Evolutionary conservation across 1,140 invertebrate genomes (phyloP).

Genomic region (Pentalonia nigronervosa): DNA sequence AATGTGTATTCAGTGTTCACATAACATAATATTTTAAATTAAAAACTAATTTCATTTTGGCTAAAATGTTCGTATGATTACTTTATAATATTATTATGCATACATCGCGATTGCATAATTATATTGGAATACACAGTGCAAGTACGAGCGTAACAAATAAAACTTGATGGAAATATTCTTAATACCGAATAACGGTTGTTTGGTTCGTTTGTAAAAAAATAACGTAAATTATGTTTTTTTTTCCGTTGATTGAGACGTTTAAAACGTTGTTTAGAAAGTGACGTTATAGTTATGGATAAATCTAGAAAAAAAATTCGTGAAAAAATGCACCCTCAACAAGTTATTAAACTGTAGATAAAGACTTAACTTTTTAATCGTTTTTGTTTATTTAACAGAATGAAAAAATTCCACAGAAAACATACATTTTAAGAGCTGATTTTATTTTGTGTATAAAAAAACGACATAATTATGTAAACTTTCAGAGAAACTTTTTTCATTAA

Average conservation of each 20-base stretch:
- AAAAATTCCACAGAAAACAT: not conserved
- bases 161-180: not conserved
- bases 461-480: not conserved
- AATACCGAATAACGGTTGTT: too few species aligned
- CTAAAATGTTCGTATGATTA: not conserved
- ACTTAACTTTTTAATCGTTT: not conserved
- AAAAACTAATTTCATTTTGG: not conserved
- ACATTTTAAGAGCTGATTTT: not conserved
- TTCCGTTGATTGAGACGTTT: not conserved
- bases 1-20: not conserved
- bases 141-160: not conserved
- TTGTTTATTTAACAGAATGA: not conserved
- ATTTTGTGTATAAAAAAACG: not conserved
- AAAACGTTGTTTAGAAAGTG: not conserved
- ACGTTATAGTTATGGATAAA: not conserved
- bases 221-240: not conserved
- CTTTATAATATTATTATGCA: not conserved
- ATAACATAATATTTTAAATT: not conserved
- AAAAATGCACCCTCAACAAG: not conserved
- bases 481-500: not conserved
- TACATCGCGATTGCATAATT: not conserved
- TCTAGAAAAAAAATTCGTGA: not conserved
- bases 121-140: not conserved
- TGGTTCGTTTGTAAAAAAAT: not conserved
- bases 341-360: not conserved